Evolutionary conservation across 2,797 vertebrate genomes (phyloP), one percentile per base, ranked within the genome.

Genomic region (Karalla daura): DNA sequence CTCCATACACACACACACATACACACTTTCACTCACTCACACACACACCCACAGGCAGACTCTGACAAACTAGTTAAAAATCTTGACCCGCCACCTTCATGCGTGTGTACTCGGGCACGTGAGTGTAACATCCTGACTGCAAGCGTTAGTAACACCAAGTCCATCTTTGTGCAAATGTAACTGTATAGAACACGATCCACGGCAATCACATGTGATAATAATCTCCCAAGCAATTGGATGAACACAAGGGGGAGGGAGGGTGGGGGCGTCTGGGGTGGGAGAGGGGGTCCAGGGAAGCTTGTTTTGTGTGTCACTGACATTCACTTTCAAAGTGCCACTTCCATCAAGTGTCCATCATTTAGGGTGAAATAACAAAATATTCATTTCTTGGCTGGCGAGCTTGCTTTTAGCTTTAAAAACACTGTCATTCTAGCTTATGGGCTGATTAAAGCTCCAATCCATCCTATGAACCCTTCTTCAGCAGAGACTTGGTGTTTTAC

Each of bases 161-260:
- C 68, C 63, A 54, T 67, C 58, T 47, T 84, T 89, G 86, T 89
- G 89, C 86, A 90, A 90, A 91, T 69, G 40, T 71, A 84, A 80
- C 47, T 76, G 44, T 83, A 81, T 17, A 81, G 55, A 81, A 76
- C 74, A 81, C 65, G 64, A 86, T 80, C 85, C 88, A 90, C 91
- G 68, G 84, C 86, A 90, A 81, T 81, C 86, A 73, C 76, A 74
- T 47, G 74, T 72, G 55, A 80, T 70, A 69, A 76, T 66, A 74
- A 86, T 76, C 59, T 84, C 74, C 65, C 49, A 52, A 83, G 69
- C 54, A 30, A 43, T 60, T 63, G 45, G 24, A 70, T 59, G 63
- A 73, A 77, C 61, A 66, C 46, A 21, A 27, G 13, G 53, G 52
- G 2, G n/a, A n/a, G n/a, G n/a, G n/a, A n/a, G n/a, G n/a, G n/a